Percentiles rank a stretch among this genome's conserved stretches.
phyloP scores from a whole-genome alignment of 1,140 invertebrate species.

The Nixonia krombeini region DNA sequence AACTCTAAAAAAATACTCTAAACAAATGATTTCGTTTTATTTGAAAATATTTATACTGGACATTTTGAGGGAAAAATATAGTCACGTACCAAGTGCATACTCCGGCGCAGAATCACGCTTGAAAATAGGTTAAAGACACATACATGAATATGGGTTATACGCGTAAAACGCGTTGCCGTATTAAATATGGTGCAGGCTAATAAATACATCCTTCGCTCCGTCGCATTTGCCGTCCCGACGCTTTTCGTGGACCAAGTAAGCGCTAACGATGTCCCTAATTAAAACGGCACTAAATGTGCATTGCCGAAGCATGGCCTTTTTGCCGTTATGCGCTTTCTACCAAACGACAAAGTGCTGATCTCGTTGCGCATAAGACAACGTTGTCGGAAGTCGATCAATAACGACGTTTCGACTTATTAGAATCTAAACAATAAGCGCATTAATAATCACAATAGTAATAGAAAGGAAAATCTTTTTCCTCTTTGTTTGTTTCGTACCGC shows the following conservation, averaged over 20 bases:
- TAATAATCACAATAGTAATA: slow-evolving; percentile 35
- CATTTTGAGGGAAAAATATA: background rate
- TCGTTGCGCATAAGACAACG: slow-evolving; percentile 45
- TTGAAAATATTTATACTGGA: background rate
- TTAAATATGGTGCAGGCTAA: slow-evolving; percentile 37
- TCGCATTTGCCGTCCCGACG: slow-evolving; percentile 22
- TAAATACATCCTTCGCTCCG: slow-evolving; percentile 21
- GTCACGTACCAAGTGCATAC: slow-evolving; percentile 23
- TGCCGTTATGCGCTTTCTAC: slow-evolving; percentile 7
- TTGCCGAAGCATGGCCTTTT: slow-evolving; percentile 10
- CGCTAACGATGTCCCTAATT: slow-evolving; percentile 14
- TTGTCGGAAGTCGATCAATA: slow-evolving; percentile 46
- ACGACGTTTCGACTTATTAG: slow-evolving; percentile 47
- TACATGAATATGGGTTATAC: slow-evolving; percentile 39
- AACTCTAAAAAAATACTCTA: no score
- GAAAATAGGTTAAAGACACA: slow-evolving; percentile 30
- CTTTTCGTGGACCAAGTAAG: slow-evolving; percentile 43
- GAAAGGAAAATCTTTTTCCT: background rate
- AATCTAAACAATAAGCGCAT: slow-evolving; percentile 41
- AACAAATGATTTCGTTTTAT: no score
- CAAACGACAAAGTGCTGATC: slow-evolving; percentile 22
- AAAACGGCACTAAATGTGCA: slow-evolving; percentile 17
- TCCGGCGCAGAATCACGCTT: slow-evolving; percentile 25
- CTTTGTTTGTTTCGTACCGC: background rate
- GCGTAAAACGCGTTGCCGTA: slow-evolving; percentile 33